Percentiles rank a stretch among this genome's conserved stretches.
Evolutionary conservation across 2,113 vertebrate genomes (phyloP).

Genomic region (Tichodroma muraria): DNA sequence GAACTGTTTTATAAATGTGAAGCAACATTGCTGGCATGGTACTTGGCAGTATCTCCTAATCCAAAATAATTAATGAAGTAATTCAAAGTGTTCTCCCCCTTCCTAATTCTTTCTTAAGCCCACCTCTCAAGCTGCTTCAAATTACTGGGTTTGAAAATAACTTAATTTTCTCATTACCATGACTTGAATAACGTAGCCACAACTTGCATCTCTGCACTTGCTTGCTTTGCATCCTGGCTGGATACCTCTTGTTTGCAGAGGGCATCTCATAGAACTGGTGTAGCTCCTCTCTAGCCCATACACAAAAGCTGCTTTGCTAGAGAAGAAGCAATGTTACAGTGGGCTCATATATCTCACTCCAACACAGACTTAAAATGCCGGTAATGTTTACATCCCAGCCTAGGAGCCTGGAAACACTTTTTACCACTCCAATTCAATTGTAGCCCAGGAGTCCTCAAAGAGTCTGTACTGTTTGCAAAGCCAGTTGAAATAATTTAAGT

Average conservation of each 20-base stretch:
- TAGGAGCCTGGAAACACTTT: not conserved
- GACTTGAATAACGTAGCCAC: not conserved
- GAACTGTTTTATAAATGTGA: not conserved
- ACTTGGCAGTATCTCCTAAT: not conserved
- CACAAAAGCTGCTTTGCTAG: not conserved
- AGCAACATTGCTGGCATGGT: not conserved
- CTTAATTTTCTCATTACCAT: not conserved
- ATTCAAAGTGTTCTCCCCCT: not conserved
- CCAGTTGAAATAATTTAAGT: not conserved
- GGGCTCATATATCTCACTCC: not conserved
- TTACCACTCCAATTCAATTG: not conserved
- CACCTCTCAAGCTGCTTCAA: not conserved
- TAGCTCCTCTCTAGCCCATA: not conserved
- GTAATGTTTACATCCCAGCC: not conserved
- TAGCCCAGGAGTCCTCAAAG: not conserved
- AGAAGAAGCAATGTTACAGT: not conserved
- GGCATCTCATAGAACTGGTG: not conserved
- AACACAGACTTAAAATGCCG: not conserved
- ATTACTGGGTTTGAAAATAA: not conserved
- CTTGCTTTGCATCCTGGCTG: not conserved
- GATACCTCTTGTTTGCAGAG: not conserved
- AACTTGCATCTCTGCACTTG: not conserved
- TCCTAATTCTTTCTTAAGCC: not conserved
- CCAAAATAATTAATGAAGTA: not conserved
- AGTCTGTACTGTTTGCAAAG: not conserved